Base-by-base conservation (phyloP, 2,888 invertebrate species). In the Drosophila peninsularis region DNA sequence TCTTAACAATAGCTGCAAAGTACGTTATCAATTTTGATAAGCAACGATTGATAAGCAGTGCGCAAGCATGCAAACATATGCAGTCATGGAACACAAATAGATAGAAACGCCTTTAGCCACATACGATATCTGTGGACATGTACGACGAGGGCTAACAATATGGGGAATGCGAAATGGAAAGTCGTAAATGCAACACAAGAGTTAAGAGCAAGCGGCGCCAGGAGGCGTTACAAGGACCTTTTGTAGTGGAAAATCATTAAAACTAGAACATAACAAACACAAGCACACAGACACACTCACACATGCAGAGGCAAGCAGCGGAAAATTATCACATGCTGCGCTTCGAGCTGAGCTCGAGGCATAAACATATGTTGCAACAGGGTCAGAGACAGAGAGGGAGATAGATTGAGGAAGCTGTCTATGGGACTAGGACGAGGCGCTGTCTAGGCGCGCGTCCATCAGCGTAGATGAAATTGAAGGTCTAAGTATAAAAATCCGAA, bases 201-300 rank as follows among this genome's bases (percentile, higher is more conserved):
- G 65, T 57, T 65, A 41, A 63, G 66, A 39, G 66, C 76, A 78
- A 87, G 76, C 68, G 86, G 86, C 84, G 86, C 87, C 86, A 81
- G 74, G 68, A 81, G 88, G 82, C 86, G 82, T 70, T 62, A 63
- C 72, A 80, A 82, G 82, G 80, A 88, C 76, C 65, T 55, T 73
- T 68, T 68, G 53, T 71, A 82, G 88, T 82, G 86, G 82, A 88
- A 86, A 86, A 71, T 82, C 86, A 83, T 88, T 86, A 78, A 86
- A 86, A 88, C 72, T 84, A 78, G 76, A 82, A 66, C 86, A 88
- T 71, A 82, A 75, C 62, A 76, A 67, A 54, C 45, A 49, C 62
- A 76, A 67, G 52, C 45, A 49, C 55, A 52, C 60, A 50, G 50
- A 53, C 44, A 56, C 62, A 62, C 24, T 57, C 53, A 58, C 54